Evolutionary conservation across 1,140 invertebrate species (phyloP), one percentile per base, ranked within the genome.

Genomic region (Scylla paramamosain): DNA sequence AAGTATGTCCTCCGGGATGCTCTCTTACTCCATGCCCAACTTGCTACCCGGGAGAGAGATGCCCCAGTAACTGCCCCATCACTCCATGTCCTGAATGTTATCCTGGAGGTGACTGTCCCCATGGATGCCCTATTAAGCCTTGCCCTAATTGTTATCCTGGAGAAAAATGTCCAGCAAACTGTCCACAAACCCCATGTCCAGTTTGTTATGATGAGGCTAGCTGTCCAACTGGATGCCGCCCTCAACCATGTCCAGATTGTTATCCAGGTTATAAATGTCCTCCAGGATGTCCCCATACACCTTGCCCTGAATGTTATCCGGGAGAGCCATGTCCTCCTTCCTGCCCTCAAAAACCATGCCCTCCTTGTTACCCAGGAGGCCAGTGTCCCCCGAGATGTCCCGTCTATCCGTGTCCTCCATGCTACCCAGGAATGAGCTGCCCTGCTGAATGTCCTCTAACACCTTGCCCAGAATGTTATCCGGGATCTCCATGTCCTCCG

Each of bases 171-270:
- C 93, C 93, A 7, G 4, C 67, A 16, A 82, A 6, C 25, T 94
- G 93, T 52, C 67, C 93, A 28, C 87, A 8, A 16, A 90, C 88
- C 25, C 87, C 93, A 8, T 94, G 93, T 91, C 93, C 93, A n/a
- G 3, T n/a, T 59, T 94, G 93, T 46, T 94, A 88, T 20, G 45
- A 28, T 29, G 45, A 31, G 0, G 12, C 0, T 6, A 12, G 46
- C 0, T 93, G 93, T 86, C 93, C 93, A 12, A 6, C 8, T 14
- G 93, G 84, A 52, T 93, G 93, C 52, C 84, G 82, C 8, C 10
- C 7, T 29, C 12, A 45, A 29, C 48, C 84, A 29, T 92, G 91
- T 32, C 91, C 91, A 14, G 28, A 28, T 29, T 92, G 91, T 32
- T 92, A 59, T 7, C n/a, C 91, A 10, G 52, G 52, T 0, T 29